Conservation (phyloP, 2,888 invertebrate genomes). For the Hypomecis punctinalis region DNA sequence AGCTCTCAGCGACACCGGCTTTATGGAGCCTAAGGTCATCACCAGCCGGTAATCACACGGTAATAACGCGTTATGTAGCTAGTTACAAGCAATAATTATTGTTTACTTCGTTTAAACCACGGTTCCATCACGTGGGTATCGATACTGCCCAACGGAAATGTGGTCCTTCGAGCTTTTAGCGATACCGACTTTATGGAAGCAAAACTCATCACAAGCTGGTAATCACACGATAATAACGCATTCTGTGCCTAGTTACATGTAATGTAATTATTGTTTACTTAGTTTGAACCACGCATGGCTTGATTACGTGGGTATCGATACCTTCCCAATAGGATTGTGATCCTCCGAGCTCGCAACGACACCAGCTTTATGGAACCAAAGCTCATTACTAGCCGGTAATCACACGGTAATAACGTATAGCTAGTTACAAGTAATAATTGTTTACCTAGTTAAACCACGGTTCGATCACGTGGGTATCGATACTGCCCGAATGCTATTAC, state of each 20-base stretch:
- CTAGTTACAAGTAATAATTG: no score
- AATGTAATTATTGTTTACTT: no score
- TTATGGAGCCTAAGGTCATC: constrained; percentile 91
- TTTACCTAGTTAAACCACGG: no score
- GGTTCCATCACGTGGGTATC: constrained; percentile 97
- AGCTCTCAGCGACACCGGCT: constrained; percentile 94
- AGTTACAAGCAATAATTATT: no score
- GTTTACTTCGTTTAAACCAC: constrained; percentile 88
- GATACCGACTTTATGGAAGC: constrained; percentile 96
- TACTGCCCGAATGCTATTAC: no score
- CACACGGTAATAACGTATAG: constrained; percentile 49
- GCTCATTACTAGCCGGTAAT: constrained; percentile 87
- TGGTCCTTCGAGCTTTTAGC: constrained; percentile 91
- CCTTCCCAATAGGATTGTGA: constrained; percentile 94
- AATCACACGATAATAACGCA: constrained; percentile 54
- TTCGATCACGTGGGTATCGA: no score
- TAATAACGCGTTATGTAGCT: constrained; percentile 17
- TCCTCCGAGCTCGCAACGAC: constrained; percentile 93
- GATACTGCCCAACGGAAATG: constrained; percentile 94
- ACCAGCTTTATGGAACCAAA: constrained; percentile 95
- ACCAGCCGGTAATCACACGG: constrained; percentile 83
- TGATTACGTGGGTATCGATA: constrained; percentile 96
- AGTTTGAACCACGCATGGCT: constrained; percentile 97
- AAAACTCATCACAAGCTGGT: constrained; percentile 87
- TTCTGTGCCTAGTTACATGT: no score